A percentile compares a stretch with the other conserved stretches of the same genome.
Conservation (phyloP, 1,140 invertebrate species). For the Homarus americanus region DNA sequence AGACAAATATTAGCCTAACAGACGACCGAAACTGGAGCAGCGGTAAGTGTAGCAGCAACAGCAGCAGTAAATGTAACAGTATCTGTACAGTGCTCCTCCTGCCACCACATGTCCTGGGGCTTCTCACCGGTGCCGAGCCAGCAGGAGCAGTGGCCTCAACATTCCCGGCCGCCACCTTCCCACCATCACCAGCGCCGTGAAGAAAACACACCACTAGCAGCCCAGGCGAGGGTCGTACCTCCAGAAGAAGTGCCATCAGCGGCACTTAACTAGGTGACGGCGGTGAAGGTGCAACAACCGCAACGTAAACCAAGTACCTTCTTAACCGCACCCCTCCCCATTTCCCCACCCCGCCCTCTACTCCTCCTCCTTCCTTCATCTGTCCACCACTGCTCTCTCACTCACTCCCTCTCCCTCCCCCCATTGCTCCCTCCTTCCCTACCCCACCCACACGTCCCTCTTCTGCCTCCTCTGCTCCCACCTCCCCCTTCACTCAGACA, state of each 20-base stretch:
- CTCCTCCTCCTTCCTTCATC: not conserved
- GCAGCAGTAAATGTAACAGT: not conserved
- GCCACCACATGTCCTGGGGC: not conserved
- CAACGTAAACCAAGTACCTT: not conserved
- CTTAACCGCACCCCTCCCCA: not conserved
- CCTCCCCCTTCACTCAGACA: too few relatives aligned
- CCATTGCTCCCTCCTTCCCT: not conserved
- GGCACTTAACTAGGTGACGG: not conserved
- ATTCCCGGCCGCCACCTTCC: not conserved
- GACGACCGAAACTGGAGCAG: too few relatives aligned
- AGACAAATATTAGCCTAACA: too few relatives aligned
- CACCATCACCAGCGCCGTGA: not conserved
- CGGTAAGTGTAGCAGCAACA: not conserved
- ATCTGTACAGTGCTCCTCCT: too few relatives aligned
- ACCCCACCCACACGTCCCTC: not conserved
- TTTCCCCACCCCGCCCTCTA: not conserved
- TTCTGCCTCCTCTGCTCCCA: not conserved
- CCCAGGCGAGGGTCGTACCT: not conserved
- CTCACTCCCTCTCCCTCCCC: constrained; percentile 9
- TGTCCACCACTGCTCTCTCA: not conserved
- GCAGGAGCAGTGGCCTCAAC: not conserved
- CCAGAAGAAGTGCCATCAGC: not conserved
- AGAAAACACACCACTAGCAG: not conserved
- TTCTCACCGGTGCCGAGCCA: not conserved
- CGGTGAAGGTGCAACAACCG: constrained; percentile 54